phyloP scores from a whole-genome alignment of 2,113 vertebrate genomes.

The Castor canadensis region DNA sequence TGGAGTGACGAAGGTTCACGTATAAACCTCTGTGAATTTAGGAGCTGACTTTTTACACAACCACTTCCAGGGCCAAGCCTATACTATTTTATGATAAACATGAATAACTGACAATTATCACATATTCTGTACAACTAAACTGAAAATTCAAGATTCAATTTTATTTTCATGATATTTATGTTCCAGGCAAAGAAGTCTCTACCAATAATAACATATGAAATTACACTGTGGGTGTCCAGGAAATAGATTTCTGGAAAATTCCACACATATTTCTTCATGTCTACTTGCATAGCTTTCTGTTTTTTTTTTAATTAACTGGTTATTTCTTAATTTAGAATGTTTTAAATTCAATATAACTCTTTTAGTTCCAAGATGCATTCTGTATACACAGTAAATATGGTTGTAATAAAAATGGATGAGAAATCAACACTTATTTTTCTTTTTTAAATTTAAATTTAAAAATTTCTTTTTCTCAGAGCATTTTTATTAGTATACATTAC shows the following conservation, averaged over 20 bases:
- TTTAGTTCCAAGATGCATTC: conserved; percentile 41
- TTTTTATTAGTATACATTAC: too few relatives aligned
- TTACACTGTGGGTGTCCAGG: not conserved
- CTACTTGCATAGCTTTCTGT: conserved; percentile 3
- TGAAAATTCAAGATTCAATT: conserved; percentile 33
- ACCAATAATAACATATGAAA: conserved; percentile 27
- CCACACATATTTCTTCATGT: conserved; percentile 8
- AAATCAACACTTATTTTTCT: conserved; percentile 18
- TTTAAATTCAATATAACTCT: conserved; percentile 34
- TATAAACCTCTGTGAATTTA: not conserved
- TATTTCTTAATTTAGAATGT: conserved; percentile 40
- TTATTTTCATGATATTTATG: conserved; percentile 62
- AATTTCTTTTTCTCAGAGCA: too few relatives aligned
- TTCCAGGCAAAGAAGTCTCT: not conserved
- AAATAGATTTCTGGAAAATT: not conserved
- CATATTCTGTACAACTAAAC: conserved; percentile 19
- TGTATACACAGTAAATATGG: not conserved
- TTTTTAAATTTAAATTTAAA: too few relatives aligned
- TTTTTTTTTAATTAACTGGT: conserved; percentile 4
- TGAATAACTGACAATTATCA: not conserved
- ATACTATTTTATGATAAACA: not conserved
- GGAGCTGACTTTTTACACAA: not conserved
- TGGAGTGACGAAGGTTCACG: not conserved
- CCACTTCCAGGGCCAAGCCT: not conserved
- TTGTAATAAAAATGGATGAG: conserved; percentile 12